Evolutionary conservation across 2,888 invertebrate genomes (phyloP), one percentile per base, ranked within the genome.

Genomic region (Peribatodes rhomboidaria): DNA sequence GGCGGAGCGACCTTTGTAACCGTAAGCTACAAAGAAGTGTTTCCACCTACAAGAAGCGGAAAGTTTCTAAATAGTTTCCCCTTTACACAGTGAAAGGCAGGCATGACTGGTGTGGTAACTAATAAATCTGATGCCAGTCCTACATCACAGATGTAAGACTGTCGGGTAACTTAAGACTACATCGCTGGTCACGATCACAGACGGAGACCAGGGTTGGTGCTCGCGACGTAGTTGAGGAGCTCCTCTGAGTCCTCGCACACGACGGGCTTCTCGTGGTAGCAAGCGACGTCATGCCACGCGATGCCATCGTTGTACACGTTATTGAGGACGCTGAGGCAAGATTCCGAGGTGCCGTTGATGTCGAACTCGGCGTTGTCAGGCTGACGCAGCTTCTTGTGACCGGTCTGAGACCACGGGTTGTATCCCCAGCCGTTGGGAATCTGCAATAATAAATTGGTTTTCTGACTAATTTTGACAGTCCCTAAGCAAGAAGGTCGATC

Each of bases 301-400:
- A 98, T 97, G 72, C 98, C 98, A 83, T 98, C 98, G 82, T 96
- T 97, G 94, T 98, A 98, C 8, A 98, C 98, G 88, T 98, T 98
- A 94, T 98, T 98, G 70, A 98, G 94, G 69, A 98, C 95, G 61
- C 97, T 96, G 80, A 98, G 88, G 80, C 98, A 98, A 39, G 98
- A 97, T 87, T 98, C 98, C 70, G 95, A 95, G 68, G 98, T 98
- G 67, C 96, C 95, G 90, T 97, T 98, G 88, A 98, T 97, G 82
- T 97, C 97, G 89, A 96, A 98, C 87, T 98, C 98, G 0, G 98
- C 97, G 86, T 98, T 98, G 89, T 98, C 98, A 22, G 98, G 98
- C 85, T 98, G 98, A 61, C 95, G 95, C 75, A 94, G 94, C 92
- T 98, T 98, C 94, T 98, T 98, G 95, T 98, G 98, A 6, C 98